phyloP scores from a whole-genome alignment of 2,888 invertebrate genomes.

The Drosophila yooni region DNA sequence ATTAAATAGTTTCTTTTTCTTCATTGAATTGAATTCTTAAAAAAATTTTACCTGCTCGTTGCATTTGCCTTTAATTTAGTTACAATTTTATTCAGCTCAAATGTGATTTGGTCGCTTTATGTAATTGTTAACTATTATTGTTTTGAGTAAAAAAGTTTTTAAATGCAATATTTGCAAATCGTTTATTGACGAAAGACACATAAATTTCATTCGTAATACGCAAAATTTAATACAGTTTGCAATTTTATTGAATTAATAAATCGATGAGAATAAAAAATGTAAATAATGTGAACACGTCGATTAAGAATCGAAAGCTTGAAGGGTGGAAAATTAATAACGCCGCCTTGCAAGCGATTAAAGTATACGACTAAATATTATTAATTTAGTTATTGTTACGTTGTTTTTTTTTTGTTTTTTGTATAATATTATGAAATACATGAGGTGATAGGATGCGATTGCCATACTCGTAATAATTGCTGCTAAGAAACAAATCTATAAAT shows the following conservation, averaged over 20 bases:
- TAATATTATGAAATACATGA: conserved; percentile 64
- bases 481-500: conserved; percentile 23
- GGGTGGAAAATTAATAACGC: conserved; percentile 15
- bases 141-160: conserved; percentile 24
- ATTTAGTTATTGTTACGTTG: conserved; percentile 63
- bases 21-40: conserved; percentile 40
- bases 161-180: conserved; percentile 40
- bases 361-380: conserved; percentile 50
- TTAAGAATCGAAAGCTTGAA: conserved; percentile 20
- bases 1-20: conserved; percentile 17
- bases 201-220: conserved; percentile 52
- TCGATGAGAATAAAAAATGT: conserved; percentile 30
- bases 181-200: conserved; percentile 54
- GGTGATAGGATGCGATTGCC: conserved; percentile 46
- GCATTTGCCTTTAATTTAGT: conserved; percentile 17
- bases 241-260: conserved; percentile 56
- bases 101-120: conserved; percentile 50
- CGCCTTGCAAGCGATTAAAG: conserved; percentile 39
- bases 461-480: conserved; percentile 33
- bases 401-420: conserved; percentile 7
- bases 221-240: conserved; percentile 67
- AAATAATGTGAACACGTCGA: conserved; percentile 46
- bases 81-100: conserved; percentile 48
- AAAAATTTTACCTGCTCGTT: conserved; percentile 29
- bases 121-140: conserved; percentile 14